Evolutionary conservation across 2,797 vertebrate genomes (phyloP).

Genomic region (Discoglossus pictus): DNA sequence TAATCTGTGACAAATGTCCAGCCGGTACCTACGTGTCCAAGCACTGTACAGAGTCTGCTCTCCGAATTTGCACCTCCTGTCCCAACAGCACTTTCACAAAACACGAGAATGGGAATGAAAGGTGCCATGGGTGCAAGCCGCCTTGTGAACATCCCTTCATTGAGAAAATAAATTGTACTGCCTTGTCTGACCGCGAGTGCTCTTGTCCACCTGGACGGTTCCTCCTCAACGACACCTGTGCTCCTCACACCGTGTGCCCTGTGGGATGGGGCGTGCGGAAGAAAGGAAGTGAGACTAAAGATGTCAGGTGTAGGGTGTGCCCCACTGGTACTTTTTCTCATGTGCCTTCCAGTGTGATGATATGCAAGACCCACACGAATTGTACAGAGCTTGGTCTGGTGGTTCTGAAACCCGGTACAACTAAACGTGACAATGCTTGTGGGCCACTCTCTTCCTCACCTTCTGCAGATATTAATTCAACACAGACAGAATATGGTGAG

Average conservation of each 20-base stretch:
- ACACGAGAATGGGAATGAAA: slow-evolving; percentile 87
- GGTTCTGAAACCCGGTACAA: slow-evolving; percentile 77
- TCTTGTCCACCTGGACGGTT: slow-evolving; percentile 81
- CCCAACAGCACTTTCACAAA: slow-evolving; percentile 82
- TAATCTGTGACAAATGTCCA: slow-evolving; percentile 92
- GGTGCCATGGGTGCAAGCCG: slow-evolving; percentile 83
- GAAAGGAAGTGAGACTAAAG: slow-evolving; percentile 81
- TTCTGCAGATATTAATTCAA: slow-evolving; percentile 54
- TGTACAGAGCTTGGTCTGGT: slow-evolving; percentile 80
- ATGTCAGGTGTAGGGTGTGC: slow-evolving; percentile 86
- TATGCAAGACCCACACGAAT: slow-evolving; percentile 83
- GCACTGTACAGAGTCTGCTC: slow-evolving; percentile 79
- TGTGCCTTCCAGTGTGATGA: slow-evolving; percentile 76
- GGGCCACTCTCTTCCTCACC: slow-evolving; percentile 62
- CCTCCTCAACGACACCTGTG: slow-evolving; percentile 71
- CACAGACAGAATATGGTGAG: slow-evolving; percentile 36
- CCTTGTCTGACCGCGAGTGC: slow-evolving; percentile 85
- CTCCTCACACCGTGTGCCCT: slow-evolving; percentile 78
- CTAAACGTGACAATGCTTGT: slow-evolving; percentile 82
- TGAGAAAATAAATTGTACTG: slow-evolving; percentile 80
- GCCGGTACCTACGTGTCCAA: slow-evolving; percentile 88
- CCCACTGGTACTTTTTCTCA: slow-evolving; percentile 86
- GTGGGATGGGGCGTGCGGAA: slow-evolving; percentile 85
- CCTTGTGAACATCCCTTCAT: slow-evolving; percentile 77
- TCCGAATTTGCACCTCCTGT: slow-evolving; percentile 88